These are phyloP conservation scores for Helicoverpa assulta DNA, from an alignment of 2,888 invertebrate species.

Conservation along the genomic window DNA sequence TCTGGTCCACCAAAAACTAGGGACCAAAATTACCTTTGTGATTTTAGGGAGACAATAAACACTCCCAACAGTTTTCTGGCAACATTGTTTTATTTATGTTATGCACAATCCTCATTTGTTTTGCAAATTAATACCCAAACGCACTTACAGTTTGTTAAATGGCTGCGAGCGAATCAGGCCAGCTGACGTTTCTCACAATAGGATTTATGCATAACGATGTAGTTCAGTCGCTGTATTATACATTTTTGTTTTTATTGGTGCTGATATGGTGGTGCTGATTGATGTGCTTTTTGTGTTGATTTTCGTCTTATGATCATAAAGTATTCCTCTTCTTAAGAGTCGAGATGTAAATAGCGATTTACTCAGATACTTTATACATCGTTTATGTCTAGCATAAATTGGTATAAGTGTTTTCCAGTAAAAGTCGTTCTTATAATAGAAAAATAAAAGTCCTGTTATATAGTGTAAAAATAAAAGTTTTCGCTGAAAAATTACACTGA, in stretches of 20 bases:
- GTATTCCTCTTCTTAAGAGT: no score
- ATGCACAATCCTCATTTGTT: conserved; percentile 77
- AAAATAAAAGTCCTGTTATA: no score
- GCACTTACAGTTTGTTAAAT: conserved; percentile 80
- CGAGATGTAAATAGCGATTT: no score
- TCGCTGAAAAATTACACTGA: not conserved
- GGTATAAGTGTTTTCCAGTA: not conserved
- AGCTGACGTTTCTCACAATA: conserved; percentile 76
- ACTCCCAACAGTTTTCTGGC: conserved; percentile 48
- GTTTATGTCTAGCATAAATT: not conserved
- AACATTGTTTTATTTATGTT: conserved; percentile 66
- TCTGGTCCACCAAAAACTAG: conserved; percentile 30
- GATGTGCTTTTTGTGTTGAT: not conserved
- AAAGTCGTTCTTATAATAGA: no score
- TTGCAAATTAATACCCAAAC: conserved; percentile 85
- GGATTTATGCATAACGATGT: conserved; percentile 67
- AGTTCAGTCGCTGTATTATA: conserved; percentile 54
- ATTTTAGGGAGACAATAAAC: conserved; percentile 62
- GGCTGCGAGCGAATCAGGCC: conserved; percentile 74
- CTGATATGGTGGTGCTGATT: conserved; percentile 10
- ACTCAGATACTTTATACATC: no score
- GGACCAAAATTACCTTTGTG: conserved; percentile 51
- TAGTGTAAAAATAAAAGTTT: no score
- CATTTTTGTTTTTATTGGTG: conserved; percentile 29
- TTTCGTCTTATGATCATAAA: not conserved